Evolutionary conservation across 2,113 vertebrate genomes (phyloP).

Genomic region (Labeo rohita): DNA sequence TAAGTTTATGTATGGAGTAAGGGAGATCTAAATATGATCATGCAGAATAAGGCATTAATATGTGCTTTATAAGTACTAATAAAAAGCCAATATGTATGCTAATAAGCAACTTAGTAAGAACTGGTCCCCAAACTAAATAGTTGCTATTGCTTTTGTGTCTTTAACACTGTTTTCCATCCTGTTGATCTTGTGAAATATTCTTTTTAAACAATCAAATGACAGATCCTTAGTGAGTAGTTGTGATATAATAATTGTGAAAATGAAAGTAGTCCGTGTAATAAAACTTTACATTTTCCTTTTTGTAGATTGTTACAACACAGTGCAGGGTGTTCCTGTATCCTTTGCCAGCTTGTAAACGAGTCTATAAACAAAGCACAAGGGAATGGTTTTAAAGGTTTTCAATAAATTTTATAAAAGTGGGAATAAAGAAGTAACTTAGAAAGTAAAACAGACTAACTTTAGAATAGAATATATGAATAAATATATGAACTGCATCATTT

Average conservation of each 20-base stretch:
- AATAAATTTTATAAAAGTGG: background rate
- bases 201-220: background rate
- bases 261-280: background rate
- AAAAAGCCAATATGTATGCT: too few species aligned
- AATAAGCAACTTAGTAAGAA: too few species aligned
- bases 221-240: too few species aligned
- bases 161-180: background rate
- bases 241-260: background rate
- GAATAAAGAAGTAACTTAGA: background rate
- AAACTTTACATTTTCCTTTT: constrained; percentile 88
- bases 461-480: background rate
- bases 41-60: too few species aligned
- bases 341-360: constrained; percentile 88
- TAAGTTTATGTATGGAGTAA: too few species aligned
- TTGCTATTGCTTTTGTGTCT: background rate
- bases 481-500: background rate
- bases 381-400: background rate
- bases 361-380: constrained; percentile 72
- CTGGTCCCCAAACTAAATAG: background rate
- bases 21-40: too few species aligned
- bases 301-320: constrained; percentile 87
- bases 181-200: background rate
- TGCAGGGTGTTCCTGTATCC: constrained; percentile 83
- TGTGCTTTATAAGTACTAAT: too few species aligned
- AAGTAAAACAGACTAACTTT: background rate